Conservation (phyloP, 2,888 invertebrate genomes). For the Dorcus hopei region DNA sequence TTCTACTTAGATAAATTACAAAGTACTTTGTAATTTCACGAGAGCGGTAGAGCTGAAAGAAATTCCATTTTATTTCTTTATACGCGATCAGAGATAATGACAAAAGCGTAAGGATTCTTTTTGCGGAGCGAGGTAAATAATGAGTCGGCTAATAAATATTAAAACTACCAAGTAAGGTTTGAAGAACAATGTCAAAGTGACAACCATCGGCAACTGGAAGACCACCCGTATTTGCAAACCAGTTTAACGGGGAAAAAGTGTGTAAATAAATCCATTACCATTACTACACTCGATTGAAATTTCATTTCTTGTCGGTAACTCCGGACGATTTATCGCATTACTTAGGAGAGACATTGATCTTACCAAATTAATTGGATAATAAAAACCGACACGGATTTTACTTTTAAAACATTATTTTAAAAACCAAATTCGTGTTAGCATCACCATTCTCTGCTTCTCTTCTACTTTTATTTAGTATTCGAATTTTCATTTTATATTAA, state of each 20-base stretch:
- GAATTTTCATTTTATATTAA: too few species aligned
- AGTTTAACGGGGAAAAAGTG: slow-evolving; percentile 28
- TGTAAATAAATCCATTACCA: slow-evolving; percentile 29
- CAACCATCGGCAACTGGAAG: slow-evolving; percentile 35
- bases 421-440: background rate
- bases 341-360: slow-evolving; percentile 13
- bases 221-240: slow-evolving; percentile 42
- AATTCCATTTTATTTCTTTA: slow-evolving; percentile 14
- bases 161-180: slow-evolving; percentile 40
- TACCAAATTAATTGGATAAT: slow-evolving; percentile 13
- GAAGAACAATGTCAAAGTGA: slow-evolving; percentile 47
- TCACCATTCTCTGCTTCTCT: too few species aligned
- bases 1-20: too few species aligned
- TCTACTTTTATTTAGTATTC: too few species aligned
- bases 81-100: slow-evolving; percentile 11
- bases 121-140: slow-evolving; percentile 11
- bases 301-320: slow-evolving; percentile 12
- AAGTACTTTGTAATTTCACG: background rate
- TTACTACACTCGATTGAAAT: slow-evolving; percentile 21
- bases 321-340: slow-evolving; percentile 5
- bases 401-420: slow-evolving; percentile 1
- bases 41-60: slow-evolving; percentile 11
- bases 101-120: slow-evolving; percentile 14
- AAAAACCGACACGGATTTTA: background rate
- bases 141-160: slow-evolving; percentile 25